phyloP scores from a whole-genome alignment of 1,140 invertebrate species.

The Phymastichus coffea region DNA sequence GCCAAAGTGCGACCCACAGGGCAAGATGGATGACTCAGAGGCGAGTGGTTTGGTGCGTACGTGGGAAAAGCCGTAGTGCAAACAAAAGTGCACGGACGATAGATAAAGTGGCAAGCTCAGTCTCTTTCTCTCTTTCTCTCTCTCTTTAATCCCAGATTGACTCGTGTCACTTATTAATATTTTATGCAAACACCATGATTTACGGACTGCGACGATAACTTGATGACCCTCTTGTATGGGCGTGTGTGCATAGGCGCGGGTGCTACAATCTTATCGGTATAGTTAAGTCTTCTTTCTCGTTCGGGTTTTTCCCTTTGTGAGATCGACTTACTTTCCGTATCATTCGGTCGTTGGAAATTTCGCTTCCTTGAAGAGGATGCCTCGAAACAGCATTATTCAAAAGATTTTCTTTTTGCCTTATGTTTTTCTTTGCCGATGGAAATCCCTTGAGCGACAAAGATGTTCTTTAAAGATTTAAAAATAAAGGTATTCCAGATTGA shows the following conservation, averaged over 20 bases:
- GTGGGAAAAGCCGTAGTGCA: conserved; percentile 49
- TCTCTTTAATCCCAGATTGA: conserved; percentile 55
- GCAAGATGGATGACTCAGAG: conserved; percentile 34
- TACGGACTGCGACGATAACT: conserved; percentile 44
- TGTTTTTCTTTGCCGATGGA: too few relatives aligned
- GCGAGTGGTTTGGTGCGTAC: conserved; percentile 33
- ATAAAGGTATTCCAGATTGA: too few relatives aligned
- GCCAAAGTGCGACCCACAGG: conserved; percentile 39
- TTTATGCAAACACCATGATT: conserved; percentile 59
- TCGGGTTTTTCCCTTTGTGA: neutral
- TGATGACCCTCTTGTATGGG: too few relatives aligned
- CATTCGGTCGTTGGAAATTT: too few relatives aligned
- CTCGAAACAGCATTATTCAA: too few relatives aligned
- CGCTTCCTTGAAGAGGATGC: too few relatives aligned
- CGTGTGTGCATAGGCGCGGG: too few relatives aligned
- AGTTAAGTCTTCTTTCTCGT: conserved; percentile 11
- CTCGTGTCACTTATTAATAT: conserved; percentile 60
- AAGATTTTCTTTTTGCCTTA: too few relatives aligned
- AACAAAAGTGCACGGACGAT: neutral
- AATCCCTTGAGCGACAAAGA: too few relatives aligned
- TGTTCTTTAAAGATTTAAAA: too few relatives aligned
- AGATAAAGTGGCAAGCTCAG: neutral
- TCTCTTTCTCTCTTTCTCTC: too few relatives aligned
- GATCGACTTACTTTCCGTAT: neutral
- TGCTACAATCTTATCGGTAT: too few relatives aligned